Conservation (phyloP, 37 sponge, comb jelly and placozoan species). For the Ephydatia muelleri region DNA sequence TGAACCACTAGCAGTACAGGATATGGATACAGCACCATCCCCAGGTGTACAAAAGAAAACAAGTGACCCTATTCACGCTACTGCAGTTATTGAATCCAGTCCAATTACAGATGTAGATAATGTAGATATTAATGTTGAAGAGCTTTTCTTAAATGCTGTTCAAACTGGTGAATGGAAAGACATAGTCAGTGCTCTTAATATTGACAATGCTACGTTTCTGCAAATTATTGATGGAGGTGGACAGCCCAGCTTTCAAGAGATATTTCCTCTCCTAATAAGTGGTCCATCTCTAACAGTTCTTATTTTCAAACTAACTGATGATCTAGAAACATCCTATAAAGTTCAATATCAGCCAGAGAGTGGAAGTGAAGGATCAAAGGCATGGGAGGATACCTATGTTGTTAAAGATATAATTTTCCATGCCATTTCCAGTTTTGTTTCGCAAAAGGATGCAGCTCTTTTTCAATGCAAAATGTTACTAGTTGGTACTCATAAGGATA, state of each 20-base stretch:
- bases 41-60: too few species aligned
- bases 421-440: not conserved
- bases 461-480: not conserved
- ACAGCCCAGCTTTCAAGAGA: not conserved
- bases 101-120: too few species aligned
- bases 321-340: not conserved
- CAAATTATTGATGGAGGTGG: not conserved
- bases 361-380: not conserved
- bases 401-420: not conserved
- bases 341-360: not conserved
- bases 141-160: too few species aligned
- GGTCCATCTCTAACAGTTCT: not conserved
- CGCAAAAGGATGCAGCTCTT: not conserved
- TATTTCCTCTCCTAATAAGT: not conserved
- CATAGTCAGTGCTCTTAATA: too few species aligned
- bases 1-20: too few species aligned
- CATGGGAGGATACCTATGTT: not conserved
- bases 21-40: too few species aligned
- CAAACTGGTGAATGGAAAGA: too few species aligned
- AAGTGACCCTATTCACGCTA: too few species aligned
- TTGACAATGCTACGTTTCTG: not conserved
- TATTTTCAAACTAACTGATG: not conserved
- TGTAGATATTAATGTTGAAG: too few species aligned
- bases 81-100: too few species aligned
- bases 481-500: not conserved